Base-by-base conservation (phyloP, 2,888 invertebrate genomes). In the Dromius quadrimaculatus region DNA sequence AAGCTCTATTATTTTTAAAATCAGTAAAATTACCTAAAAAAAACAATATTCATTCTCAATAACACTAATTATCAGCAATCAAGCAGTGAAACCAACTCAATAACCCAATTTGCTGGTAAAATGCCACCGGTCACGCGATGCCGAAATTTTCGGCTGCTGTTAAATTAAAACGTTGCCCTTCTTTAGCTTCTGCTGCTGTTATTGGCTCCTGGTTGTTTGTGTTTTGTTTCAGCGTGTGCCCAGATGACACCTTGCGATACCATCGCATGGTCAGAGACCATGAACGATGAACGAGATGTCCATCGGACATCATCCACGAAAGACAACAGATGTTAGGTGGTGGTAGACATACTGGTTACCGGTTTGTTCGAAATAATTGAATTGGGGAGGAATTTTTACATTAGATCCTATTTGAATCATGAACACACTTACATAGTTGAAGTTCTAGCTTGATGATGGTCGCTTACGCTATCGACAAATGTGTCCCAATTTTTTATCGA, bases 241-340 rank as follows among this genome's bases (percentile, higher is more conserved):
- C 50, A 54, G 50, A 54, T 54, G 50, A 54, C 50, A 23, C 50
- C 50, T 13, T 13, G 13, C 23, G 50, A 54, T 54, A 54, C 28
- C 50, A 54, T 54, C 50, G 50, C 50, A 13, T 54, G 50, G 13
- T 28, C 28, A 23, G 8, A n/a, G 50, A 54, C 50, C 50, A 15
- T 41, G 50, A 54, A 54, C 28, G n/a, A 23, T 54, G 50, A 28
- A 54, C 50, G 28, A 28, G 28, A 28, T 54, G 17, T 15, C 50
- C 13, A 54, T 5, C 4, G 8, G 8, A 23, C 50, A 28, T 8
- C 41, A 15, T 8, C 13, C 13, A 11, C n/a, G n/a, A n/a, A 15
- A 9, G 15, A 17, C 15, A 15, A 41, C 41, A 41, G 41, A 41
- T 41, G 41, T 11, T 41, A 6, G 28, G 28, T 28, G 28, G 8